These are phyloP conservation scores for Cephalopterus ornatus DNA, from an alignment of 2,113 vertebrate species.

Conservation along the genomic window DNA sequence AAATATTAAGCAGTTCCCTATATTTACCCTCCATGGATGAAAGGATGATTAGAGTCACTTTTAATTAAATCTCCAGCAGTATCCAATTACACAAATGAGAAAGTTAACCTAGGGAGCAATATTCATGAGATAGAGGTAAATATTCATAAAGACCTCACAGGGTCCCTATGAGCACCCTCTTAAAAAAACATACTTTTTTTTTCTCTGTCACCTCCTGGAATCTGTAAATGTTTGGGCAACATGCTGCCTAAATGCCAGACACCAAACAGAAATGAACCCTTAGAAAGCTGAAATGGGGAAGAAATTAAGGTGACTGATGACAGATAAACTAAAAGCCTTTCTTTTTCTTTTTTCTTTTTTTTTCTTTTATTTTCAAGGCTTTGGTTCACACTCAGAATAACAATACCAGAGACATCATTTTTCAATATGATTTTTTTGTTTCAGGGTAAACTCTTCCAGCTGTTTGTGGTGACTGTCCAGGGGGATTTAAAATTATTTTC, in stretches of 20 bases:
- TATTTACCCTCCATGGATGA: neutral
- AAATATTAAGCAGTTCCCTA: neutral
- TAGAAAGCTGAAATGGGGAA: neutral
- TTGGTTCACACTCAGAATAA: neutral
- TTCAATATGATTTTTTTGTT: neutral
- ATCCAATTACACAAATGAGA: neutral
- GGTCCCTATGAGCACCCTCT: neutral
- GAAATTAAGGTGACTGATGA: neutral
- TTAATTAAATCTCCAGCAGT: neutral
- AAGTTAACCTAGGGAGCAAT: neutral
- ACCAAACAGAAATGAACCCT: neutral
- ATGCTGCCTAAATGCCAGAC: neutral
- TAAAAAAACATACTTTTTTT: neutral
- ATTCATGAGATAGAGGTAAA: neutral
- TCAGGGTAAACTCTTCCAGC: conserved; percentile 9
- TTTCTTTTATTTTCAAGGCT: neutral
- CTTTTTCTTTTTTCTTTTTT: too few species aligned
- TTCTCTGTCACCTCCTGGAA: neutral
- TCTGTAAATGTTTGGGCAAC: neutral
- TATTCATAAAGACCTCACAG: neutral
- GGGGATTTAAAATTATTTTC: conserved; percentile 50
- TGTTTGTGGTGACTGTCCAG: neutral
- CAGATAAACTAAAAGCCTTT: neutral
- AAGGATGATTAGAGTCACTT: neutral
- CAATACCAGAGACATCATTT: neutral